Evolutionary conservation across 2,797 vertebrate species (phyloP).

Genomic region (Brotula barbata): DNA sequence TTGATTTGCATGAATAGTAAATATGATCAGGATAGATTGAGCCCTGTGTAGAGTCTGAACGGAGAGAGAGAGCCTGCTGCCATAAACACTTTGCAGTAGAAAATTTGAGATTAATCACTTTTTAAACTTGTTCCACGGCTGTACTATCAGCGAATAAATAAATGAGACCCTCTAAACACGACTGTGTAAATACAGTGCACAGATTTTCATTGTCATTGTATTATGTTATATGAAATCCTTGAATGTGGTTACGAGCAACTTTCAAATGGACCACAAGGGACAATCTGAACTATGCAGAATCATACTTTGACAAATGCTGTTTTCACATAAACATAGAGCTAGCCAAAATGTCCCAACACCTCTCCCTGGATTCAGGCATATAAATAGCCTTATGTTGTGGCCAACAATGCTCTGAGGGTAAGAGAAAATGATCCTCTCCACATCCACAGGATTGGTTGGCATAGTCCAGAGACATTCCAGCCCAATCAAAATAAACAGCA

Average conservation of each 20-base stretch:
- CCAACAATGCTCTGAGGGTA: slow-evolving; percentile 42
- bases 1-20: too few relatives aligned
- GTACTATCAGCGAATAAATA: neutral
- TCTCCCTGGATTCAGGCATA: slow-evolving; percentile 50
- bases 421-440: slow-evolving; percentile 46
- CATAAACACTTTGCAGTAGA: neutral
- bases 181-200: neutral
- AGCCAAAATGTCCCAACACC: slow-evolving; percentile 33
- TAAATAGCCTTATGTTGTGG: slow-evolving; percentile 57
- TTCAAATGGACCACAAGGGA: slow-evolving; percentile 20
- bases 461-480: slow-evolving; percentile 75
- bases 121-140: slow-evolving; percentile 3
- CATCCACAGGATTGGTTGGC: slow-evolving; percentile 63
- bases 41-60: too few relatives aligned
- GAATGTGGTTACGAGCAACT: neutral
- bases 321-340: slow-evolving; percentile 12
- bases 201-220: slow-evolving; percentile 13
- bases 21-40: too few relatives aligned
- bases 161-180: neutral
- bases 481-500: slow-evolving; percentile 75
- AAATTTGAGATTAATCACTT: neutral
- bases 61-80: too few relatives aligned
- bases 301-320: slow-evolving; percentile 8
- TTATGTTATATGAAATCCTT: slow-evolving; percentile 20
- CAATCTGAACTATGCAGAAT: slow-evolving; percentile 9